These are phyloP conservation scores for Epinotia demarniana DNA, from an alignment of 2,888 invertebrate species.

Conservation along the genomic window DNA sequence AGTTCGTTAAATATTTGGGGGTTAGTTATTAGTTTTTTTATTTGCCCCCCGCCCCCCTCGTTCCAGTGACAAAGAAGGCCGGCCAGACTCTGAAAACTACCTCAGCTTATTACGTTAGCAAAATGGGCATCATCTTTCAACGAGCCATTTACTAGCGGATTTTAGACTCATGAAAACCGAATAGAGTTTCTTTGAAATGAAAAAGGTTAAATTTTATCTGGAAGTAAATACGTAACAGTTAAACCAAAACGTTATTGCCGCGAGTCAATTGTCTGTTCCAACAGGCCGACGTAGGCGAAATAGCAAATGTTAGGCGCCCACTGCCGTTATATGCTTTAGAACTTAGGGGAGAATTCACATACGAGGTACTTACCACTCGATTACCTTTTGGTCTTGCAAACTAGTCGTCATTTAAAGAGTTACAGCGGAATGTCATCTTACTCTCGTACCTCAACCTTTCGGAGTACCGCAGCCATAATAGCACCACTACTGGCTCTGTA, in stretches of 20 bases:
- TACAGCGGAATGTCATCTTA: too few species aligned
- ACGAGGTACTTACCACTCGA: constrained; percentile 48
- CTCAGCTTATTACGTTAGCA: too few species aligned
- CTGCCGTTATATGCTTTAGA: constrained; percentile 54
- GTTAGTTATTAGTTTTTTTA: too few species aligned
- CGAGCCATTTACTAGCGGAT: not conserved
- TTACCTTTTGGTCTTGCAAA: constrained; percentile 34
- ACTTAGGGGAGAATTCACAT: constrained; percentile 50
- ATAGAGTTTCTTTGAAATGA: constrained; percentile 7
- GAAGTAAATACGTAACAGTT: constrained; percentile 47
- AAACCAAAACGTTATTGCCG: constrained; percentile 65
- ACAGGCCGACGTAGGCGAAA: constrained; percentile 64
- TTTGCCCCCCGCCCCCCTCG: too few species aligned
- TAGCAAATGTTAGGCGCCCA: constrained; percentile 61
- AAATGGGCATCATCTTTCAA: too few species aligned
- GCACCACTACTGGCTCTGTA: too few species aligned
- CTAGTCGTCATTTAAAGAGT: constrained; percentile 11
- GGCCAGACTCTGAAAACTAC: too few species aligned
- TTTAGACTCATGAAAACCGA: constrained; percentile 5
- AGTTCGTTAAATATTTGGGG: too few species aligned
- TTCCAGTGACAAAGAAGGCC: too few species aligned
- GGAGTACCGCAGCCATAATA: too few species aligned
- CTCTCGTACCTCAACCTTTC: too few species aligned
- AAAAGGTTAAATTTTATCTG: constrained; percentile 32
- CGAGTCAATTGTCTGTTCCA: constrained; percentile 68